Conservation (phyloP, 2,888 invertebrate species). For the Rotaria socialis region DNA sequence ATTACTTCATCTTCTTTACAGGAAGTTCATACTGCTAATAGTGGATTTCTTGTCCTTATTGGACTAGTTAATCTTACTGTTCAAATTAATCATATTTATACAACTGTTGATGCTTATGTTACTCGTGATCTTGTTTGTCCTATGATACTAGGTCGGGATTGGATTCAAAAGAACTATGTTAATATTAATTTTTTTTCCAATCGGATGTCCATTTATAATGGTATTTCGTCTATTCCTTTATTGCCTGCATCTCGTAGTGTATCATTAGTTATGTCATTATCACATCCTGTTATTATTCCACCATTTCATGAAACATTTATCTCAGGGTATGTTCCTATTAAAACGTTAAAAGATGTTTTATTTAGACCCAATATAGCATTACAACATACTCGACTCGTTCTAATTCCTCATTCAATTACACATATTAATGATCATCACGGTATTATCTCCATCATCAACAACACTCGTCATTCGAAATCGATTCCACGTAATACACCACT, state of each 20-base stretch:
- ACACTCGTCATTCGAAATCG: neutral
- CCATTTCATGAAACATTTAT: neutral
- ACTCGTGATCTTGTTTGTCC: neutral
- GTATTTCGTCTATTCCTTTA: neutral
- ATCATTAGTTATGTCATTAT: neutral
- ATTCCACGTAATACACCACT: neutral
- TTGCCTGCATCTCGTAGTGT: neutral
- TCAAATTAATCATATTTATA: neutral
- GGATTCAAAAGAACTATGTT: neutral
- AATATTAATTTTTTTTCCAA: neutral
- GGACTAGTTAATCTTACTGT: neutral
- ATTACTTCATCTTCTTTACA: neutral
- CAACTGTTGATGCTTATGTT: neutral
- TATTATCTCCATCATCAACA: neutral
- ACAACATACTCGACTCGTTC: neutral
- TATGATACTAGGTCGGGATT: neutral
- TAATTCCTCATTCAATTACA: neutral
- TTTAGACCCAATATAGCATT: neutral
- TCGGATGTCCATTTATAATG: neutral
- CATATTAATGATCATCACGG: neutral
- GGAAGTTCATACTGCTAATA: no score
- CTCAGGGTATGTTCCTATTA: neutral
- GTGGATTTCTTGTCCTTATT: neutral
- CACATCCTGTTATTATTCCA: neutral
- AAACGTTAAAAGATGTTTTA: neutral